Evolutionary conservation across 1,140 invertebrate species (phyloP), one percentile per base, ranked within the genome.

Genomic region (Theocolax elegans): DNA sequence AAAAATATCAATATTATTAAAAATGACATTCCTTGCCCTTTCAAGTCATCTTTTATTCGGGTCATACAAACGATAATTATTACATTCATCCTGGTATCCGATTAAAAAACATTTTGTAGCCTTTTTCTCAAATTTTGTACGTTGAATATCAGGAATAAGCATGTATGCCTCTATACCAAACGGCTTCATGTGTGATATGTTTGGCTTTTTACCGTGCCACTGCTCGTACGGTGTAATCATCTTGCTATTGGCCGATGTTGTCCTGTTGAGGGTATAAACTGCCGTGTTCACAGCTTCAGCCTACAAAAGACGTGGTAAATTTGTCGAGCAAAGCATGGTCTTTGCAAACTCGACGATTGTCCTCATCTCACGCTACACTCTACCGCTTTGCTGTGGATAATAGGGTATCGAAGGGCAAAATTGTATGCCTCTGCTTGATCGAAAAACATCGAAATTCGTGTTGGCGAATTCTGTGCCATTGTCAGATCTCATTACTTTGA

Each of bases 61-160:
- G n/a, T n/a, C n/a, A n/a, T n/a, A n/a, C n/a, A n/a, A n/a, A n/a
- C n/a, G n/a, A n/a, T n/a, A 51, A 51, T 51, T 23, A 21, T 51
- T 23, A 23, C 23, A 3, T 27, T 4, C 46, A 38, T 53, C 51
- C 35, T 60, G 2, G 27, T 69, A 69, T 3, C 54, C 56, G 6
- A 60, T 2, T 7, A 67, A 58, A 29, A 58, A 19, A 10, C 35
- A 25, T 13, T 66, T 25, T 54, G 21, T 10, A 15, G 63, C 35
- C 31, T 67, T 67, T 1, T 10, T 1, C 40, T 67, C 51, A 25
- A 35, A 64, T 46, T 73, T 73, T 67, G 44, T 60, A 48, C 63
- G 44, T 2, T 53, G 31, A 19, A 63, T 13, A 17, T 71, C 62
- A 17, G 69, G 59, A 29, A 71, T 35, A 46, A 13, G 49, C 46